Base-by-base conservation (phyloP, 2,888 invertebrate genomes). In the Tachystola acroxantha region DNA sequence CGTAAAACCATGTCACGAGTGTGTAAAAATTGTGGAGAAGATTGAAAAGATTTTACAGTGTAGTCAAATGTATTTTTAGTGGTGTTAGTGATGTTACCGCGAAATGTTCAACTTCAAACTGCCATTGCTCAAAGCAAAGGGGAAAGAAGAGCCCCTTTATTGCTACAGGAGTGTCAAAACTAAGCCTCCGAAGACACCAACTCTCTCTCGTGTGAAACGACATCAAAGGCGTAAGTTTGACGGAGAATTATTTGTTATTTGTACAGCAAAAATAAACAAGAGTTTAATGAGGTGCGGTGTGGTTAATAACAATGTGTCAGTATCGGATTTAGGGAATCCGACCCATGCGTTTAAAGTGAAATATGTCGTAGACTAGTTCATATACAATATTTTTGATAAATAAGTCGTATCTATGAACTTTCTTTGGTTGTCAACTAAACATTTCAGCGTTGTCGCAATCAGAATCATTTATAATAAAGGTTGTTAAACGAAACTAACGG, bases 81-180 rank as follows among this genome's bases (percentile, higher is more conserved):
- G 43, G 45, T 51, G 52, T 50, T 37, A 46, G 53, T 56, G 48
- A 49, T 52, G 57, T 56, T 50, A 44, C 39, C 37, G 34, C 29
- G 44, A 49, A 51, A 90, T 90, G 90, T 90, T 90, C 34, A 87
- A 88, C 48, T 88, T 90, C 62, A 90, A 89, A 64, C 62, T 89
- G 46, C 79, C 88, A 24, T 76, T 80, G 46, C 63, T 89, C 46
- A 81, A 89, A 50, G 64, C 66, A 48, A 77, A 76, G 50, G 63
- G 67, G 37, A 85, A 88, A 52, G 86, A 88, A 25, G 88, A 85
- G 51, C 88, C 88, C 56, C 62, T 88, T 26, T 78, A 88, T 40
- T 87, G 85, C 59, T 81, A 86, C 49, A 71, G 72, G 39, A 76
- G 76, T 46, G 84, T 88, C 25, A 82, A 85, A 56, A 82, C 79